These are phyloP conservation scores for Sycophila texana DNA, from an alignment of 2,888 invertebrate genomes.

Conservation along the genomic window DNA sequence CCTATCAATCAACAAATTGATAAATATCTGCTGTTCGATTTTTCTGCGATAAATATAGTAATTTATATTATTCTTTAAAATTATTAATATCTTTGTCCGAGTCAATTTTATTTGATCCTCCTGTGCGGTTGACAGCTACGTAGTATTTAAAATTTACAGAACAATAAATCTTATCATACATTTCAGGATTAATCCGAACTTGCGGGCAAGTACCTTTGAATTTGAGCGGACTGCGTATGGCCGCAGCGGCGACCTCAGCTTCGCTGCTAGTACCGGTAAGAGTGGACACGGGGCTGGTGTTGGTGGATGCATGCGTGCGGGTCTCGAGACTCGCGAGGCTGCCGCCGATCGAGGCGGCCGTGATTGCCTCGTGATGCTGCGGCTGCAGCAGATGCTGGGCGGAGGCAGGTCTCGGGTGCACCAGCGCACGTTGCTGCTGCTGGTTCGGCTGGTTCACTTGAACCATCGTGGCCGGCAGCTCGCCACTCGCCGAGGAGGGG, in stretches of 20 bases:
- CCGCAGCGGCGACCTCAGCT: constrained; percentile 79
- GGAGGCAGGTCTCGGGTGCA: constrained; percentile 58
- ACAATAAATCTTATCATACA: background rate
- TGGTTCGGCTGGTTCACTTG: constrained; percentile 5
- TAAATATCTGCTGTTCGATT: background rate
- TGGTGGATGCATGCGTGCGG: constrained; percentile 85
- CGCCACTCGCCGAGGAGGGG: constrained; percentile 50
- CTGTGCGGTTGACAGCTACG: no score
- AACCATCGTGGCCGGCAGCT: constrained; percentile 1
- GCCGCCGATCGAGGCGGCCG: constrained; percentile 76
- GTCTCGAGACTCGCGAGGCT: constrained; percentile 79
- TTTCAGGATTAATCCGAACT: background rate
- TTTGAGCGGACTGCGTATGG: constrained; percentile 69
- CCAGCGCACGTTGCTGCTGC: constrained; percentile 51
- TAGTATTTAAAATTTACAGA: background rate
- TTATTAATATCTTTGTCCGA: background rate
- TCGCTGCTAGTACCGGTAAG: constrained; percentile 86
- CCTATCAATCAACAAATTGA: constrained; percentile 71
- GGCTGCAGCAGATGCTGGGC: constrained; percentile 57
- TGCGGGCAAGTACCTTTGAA: constrained; percentile 69
- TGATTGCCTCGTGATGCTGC: constrained; percentile 66
- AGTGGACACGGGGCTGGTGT: constrained; percentile 93
- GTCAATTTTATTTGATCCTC: no score
- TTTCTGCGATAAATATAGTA: background rate
- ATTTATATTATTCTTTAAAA: background rate